phyloP scores from a whole-genome alignment of 2,113 vertebrate species.

The Amazona vittata region DNA sequence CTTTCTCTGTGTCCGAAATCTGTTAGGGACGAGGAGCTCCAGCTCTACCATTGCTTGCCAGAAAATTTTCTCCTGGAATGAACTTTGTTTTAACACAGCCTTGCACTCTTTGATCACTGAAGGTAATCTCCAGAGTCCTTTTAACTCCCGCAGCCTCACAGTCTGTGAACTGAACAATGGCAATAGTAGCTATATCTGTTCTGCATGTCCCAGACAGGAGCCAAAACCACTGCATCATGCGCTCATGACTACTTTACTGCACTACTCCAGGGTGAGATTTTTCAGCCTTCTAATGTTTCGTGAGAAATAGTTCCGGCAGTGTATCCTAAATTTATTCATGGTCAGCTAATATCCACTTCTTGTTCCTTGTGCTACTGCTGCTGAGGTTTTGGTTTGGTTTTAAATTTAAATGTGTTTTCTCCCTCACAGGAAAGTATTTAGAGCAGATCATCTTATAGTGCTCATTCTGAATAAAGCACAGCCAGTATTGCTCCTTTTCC shows the following conservation, averaged over 20 bases:
- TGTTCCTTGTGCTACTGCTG: not conserved
- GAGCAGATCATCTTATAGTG: not conserved
- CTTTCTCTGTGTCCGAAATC: not conserved
- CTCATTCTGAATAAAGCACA: not conserved
- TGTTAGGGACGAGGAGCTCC: not conserved
- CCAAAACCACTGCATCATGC: not conserved
- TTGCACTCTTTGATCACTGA: not conserved
- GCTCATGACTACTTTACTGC: not conserved
- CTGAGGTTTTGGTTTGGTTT: not conserved
- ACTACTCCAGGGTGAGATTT: not conserved
- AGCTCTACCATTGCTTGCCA: not conserved
- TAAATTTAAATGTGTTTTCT: not conserved
- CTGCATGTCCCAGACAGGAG: accelerated
- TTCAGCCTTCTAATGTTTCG: not conserved
- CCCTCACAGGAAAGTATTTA: not conserved
- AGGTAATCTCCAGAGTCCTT: constrained; percentile 25
- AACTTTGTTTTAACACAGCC: not conserved
- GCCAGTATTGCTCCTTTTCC: not conserved
- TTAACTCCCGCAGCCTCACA: not conserved
- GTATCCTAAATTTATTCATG: not conserved
- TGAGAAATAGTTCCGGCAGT: not conserved
- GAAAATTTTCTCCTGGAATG: not conserved
- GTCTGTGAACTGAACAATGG: not conserved
- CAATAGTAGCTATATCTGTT: not conserved
- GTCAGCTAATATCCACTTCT: not conserved